Conservation (phyloP, 2,888 invertebrate species). For the Cynaeus angustus region DNA sequence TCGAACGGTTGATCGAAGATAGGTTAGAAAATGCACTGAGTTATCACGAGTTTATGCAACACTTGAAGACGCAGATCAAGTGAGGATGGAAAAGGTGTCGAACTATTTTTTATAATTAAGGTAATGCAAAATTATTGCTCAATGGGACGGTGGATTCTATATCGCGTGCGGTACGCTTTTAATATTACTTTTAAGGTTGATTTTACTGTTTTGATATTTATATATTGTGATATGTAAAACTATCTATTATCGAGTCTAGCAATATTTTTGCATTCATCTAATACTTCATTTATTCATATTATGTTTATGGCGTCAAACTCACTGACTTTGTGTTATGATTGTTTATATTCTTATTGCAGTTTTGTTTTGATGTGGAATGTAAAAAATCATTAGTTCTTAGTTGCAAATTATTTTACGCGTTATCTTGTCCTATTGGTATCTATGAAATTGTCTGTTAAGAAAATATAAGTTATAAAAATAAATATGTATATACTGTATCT, state of each 20-base stretch:
- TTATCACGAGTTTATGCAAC: constrained; percentile 98
- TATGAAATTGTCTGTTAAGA: constrained; percentile 60
- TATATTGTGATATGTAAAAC: constrained; percentile 55
- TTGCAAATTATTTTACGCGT: constrained; percentile 31
- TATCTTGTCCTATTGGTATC: constrained; percentile 54
- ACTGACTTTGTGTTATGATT: constrained; percentile 50
- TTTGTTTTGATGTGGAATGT: constrained; percentile 35
- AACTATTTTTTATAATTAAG: constrained; percentile 38
- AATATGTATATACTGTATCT: constrained; percentile 57
- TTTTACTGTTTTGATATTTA: constrained; percentile 57
- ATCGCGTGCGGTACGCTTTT: constrained; percentile 34
- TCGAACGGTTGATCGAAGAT: constrained; percentile 94
- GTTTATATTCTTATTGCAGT: constrained; percentile 43
- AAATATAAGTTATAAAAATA: constrained; percentile 54
- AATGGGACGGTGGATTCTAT: constrained; percentile 47
- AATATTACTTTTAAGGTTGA: constrained; percentile 51
- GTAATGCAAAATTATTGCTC: constrained; percentile 65
- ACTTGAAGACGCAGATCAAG: constrained; percentile 92
- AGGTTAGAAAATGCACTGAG: constrained; percentile 94
- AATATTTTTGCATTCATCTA: constrained; percentile 63
- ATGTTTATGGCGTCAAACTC: constrained; percentile 23
- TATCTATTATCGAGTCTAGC: constrained; percentile 51
- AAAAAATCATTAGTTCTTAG: constrained; percentile 40
- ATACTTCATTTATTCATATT: constrained; percentile 51
- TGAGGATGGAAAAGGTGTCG: constrained; percentile 63